Evolutionary conservation across 2,113 vertebrate genomes (phyloP).

Genomic region (Barnardius zonarius): DNA sequence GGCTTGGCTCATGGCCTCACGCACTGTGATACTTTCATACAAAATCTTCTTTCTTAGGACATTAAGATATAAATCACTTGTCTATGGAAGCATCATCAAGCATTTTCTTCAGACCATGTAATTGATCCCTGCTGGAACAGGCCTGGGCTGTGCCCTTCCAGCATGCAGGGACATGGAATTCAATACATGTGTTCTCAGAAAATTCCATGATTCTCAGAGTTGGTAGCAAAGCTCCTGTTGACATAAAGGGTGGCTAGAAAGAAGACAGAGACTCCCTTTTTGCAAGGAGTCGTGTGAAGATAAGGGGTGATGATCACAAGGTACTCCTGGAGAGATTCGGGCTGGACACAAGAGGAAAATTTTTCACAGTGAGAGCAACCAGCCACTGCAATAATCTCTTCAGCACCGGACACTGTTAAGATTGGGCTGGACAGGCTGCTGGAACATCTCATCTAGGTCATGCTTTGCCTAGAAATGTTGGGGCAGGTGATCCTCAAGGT

Average conservation of each 20-base stretch:
- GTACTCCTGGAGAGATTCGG: neutral
- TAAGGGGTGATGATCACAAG: neutral
- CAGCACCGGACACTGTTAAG: neutral
- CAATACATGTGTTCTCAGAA: neutral
- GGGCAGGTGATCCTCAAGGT: neutral
- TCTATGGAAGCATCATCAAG: neutral
- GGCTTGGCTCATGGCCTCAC: neutral
- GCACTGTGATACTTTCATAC: neutral
- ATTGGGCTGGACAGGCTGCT: neutral
- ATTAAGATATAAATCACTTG: neutral
- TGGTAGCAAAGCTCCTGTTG: neutral
- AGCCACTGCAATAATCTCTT: neutral
- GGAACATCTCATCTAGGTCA: neutral
- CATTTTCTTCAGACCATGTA: neutral
- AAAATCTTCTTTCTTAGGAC: neutral
- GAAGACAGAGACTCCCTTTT: neutral
- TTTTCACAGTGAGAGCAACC: neutral
- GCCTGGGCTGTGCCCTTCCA: neutral
- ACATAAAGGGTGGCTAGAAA: neutral
- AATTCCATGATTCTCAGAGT: neutral
- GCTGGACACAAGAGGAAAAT: neutral
- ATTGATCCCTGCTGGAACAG: neutral
- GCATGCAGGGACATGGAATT: neutral
- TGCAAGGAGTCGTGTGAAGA: neutral
- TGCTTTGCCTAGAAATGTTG: neutral